Evolutionary conservation across 2,797 vertebrate species (phyloP).

Genomic region (Pangasius larnaudii): DNA sequence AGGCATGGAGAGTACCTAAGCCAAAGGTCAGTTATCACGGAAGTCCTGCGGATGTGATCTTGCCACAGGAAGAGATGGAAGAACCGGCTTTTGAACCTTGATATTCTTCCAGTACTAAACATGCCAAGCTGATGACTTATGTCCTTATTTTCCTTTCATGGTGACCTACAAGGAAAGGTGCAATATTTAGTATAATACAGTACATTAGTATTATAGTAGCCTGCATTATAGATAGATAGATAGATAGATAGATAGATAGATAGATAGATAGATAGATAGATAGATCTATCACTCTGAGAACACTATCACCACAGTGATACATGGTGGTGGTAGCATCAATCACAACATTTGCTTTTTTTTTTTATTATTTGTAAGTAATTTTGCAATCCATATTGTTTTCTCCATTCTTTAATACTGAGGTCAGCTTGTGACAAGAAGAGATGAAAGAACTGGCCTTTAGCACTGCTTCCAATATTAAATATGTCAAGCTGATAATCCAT

Average conservation of each 20-base stretch:
- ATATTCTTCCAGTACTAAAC: constrained; percentile 52
- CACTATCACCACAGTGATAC: background rate
- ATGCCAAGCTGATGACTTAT: constrained; percentile 61
- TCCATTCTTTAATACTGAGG: background rate
- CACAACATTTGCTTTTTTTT: background rate
- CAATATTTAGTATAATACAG: constrained; percentile 12
- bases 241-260: background rate
- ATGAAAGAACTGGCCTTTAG: background rate
- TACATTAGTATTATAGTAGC: background rate
- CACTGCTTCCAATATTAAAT: constrained; percentile 54
- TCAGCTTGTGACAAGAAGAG: constrained; percentile 51
- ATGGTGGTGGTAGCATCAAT: background rate
- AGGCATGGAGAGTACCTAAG: background rate
- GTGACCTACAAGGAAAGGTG: background rate
- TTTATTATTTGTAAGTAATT: background rate
- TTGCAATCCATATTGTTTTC: background rate
- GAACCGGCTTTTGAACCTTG: constrained; percentile 13
- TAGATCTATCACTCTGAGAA: background rate
- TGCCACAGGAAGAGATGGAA: constrained; percentile 36
- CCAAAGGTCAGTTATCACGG: background rate
- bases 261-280: background rate
- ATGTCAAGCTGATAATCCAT: constrained; percentile 62
- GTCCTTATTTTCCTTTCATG: constrained; percentile 59
- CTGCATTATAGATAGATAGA: background rate
- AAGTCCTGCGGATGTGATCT: constrained; percentile 37